Evolutionary conservation across 2,113 vertebrate genomes (phyloP), one percentile per base, ranked within the genome.

Genomic region (Oreotrochilus melanogaster): DNA sequence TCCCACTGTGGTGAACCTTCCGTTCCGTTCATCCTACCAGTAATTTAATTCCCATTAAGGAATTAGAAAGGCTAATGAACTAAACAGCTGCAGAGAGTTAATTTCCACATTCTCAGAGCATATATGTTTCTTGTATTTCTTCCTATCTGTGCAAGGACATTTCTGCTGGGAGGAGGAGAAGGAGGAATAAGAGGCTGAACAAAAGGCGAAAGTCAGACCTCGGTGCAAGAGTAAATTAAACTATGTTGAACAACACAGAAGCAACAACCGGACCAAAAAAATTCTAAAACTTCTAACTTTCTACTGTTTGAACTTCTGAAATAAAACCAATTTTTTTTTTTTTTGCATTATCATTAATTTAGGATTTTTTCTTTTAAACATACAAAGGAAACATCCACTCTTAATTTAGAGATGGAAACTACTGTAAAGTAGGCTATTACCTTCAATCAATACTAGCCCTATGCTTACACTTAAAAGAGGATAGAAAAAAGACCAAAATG

Each of bases 61-160:
- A 87, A 86, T 90, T 78, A 86, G 60, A 86, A 90, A 71, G 37
- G 33, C 67, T 95, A 91, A 94, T 76, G 81, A 89, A 94, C 43
- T 62, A 30, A 89, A 86, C 85, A 95, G 67, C 71, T 80, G 87
- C 74, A 66, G 0, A 37, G 22, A 13, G 8, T 86, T 90, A 50
- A 94, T 62, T 76, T 79, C 70, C 1, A 0, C 84, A 70, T 85
- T 91, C 74, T 86, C 74, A 28, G 21, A 5, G 14, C 37, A 3
- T 6, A 50, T 39, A 18, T 4, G 3, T 30, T 82, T 81, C 84
- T 84, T 64, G 53, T 11, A 14, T 43, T 86, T 92, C 64, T 86
- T 86, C 57, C 72, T 37, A 33, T 58, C 39, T 39, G 30, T 60
- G 18, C 43, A 88, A 83, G 12, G 31, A 47, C 25, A 19, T 83